Base-by-base conservation (phyloP, 2,797 vertebrate genomes). In the Atherinosoma microstoma region DNA sequence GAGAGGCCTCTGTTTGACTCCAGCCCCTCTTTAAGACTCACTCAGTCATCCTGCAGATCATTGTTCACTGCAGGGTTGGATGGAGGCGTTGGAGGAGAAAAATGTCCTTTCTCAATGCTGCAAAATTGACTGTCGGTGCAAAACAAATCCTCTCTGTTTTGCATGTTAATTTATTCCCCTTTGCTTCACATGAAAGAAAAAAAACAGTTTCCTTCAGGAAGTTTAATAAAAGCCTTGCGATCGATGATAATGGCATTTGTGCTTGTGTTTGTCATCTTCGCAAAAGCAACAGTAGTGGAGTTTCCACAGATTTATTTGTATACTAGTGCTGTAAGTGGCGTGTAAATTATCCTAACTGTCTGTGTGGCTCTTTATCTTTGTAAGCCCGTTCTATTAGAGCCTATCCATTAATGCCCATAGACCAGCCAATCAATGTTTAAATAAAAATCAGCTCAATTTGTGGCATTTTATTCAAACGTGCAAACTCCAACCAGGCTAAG, bases 291-390 rank as follows among this genome's bases (percentile, higher is more conserved):
- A 90, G 91, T 93, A 92, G 91, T 91, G 91, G 93, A 94, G 90
- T 95, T 94, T 91, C 87, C 85, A 45, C 91, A 94, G 94, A 95
- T 95, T 95, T 95, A 95, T 95, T 93, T 94, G 92, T 94, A 94
- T 95, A 94, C 92, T 94, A 94, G 92, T 92, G 95, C 94, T 94
- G 94, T 95, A 95, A 95, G 95, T 95, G 94, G 92, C 91, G 93
- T 95, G 95, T 95, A 95, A 95, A 95, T 95, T 94, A 95, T 95
- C 94, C 92, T 88, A 93, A 94, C 94, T 94, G 94, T 95, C 94
- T 73, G 84, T 94, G 92, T 88, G 81, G 90, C 91, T 90, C 92
- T 95, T 94, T 94, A 93, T 95, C 95, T 95, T 95, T 93, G 94
- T 94, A 93, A 90, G 91, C 88, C 90, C 59, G 88, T 82, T 90